These are phyloP conservation scores for Chelmon rostratus DNA, from an alignment of 2,797 vertebrate genomes.

Conservation along the genomic window DNA sequence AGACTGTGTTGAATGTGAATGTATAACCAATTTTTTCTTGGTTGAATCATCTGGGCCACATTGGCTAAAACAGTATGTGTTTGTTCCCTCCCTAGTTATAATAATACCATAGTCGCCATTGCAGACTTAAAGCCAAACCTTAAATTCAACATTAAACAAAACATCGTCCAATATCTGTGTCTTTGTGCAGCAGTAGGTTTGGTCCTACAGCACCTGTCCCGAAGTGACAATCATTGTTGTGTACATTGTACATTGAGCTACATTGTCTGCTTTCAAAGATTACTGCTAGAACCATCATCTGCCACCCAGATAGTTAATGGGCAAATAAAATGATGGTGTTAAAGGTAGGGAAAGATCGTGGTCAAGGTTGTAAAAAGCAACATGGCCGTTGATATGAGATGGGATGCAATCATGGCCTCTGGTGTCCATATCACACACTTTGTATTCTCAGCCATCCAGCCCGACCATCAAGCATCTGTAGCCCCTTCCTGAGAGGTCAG, in stretches of 20 bases:
- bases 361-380: not conserved
- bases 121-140: too few species aligned
- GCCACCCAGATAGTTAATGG: not conserved
- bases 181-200: too few species aligned
- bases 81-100: too few species aligned
- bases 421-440: constrained; percentile 19
- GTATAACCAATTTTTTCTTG: too few species aligned
- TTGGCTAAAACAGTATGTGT: too few species aligned
- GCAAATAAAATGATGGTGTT: not conserved
- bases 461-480: constrained; percentile 10
- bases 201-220: not conserved
- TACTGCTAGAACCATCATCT: not conserved
- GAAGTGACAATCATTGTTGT: not conserved
- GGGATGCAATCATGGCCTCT: not conserved
- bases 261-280: not conserved
- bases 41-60: too few species aligned
- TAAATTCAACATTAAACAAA: too few species aligned
- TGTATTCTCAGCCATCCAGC: constrained; percentile 8
- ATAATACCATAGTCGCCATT: too few species aligned
- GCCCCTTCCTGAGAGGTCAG: not conserved
- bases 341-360: not conserved
- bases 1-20: too few species aligned
- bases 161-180: too few species aligned
- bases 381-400: not conserved
- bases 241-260: not conserved